Evolutionary conservation across 2,888 invertebrate genomes (phyloP), one percentile per base, ranked within the genome.

Genomic region (Hirtodrosophila alboralis): DNA sequence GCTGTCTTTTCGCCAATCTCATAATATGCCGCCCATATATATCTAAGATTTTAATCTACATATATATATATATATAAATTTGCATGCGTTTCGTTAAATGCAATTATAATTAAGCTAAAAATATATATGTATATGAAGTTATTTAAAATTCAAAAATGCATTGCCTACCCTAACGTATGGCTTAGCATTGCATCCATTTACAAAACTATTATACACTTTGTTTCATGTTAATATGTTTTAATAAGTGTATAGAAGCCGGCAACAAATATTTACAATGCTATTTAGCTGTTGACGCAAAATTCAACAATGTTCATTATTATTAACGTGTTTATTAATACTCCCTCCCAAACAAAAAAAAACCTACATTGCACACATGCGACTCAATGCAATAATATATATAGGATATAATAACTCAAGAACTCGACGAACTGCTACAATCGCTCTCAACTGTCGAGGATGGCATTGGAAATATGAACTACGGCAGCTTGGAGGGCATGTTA

Each of bases 401-500:
- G 93, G 93, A 93, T 90, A 90, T 92, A 88, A 92, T 93, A 88
- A 92, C 92, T 91, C 92, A 92, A 91, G 94, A 94, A 90, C 92
- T 96, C 89, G 93, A 94, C 90, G 92, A 92, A 87, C 92, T 96
- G 80, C 93, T 94, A 81, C 92, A 92, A 89, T 93, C 94, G 84
- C 92, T 95, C 74, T 92, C 92, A 77, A 92, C 92, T 75, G 93
- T 95, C 66, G 95, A 95, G 91, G 92, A 92, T 67, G 92, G 92
- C 75, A 93, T 95, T 76, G 92, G 92, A 54, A 92, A 93, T 86
- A 92, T 96, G 74, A 95, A 96, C 12, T 92, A 92, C 72, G 93
- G 93, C 88, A 95, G 93, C 88, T 93, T 95, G 78, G 93, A 93
- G 70, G 92, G 93, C 49, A 95, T 96, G 94, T 92, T 94, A 72